Conservation (phyloP, 2,113 vertebrate species). For the Gavialis gangeticus region DNA sequence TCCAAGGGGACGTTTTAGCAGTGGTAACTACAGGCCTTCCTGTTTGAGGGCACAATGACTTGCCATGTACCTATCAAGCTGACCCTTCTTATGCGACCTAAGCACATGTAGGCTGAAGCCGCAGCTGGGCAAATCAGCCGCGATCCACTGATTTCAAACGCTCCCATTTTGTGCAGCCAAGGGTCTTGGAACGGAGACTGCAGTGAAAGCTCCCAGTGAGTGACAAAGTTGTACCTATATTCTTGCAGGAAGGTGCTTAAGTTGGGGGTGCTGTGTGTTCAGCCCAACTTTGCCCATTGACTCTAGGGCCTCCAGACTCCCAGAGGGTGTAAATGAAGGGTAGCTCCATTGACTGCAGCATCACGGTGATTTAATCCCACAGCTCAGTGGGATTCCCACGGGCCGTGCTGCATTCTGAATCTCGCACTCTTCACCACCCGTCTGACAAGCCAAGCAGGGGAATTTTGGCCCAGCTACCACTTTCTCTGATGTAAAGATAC, state of each 20-base stretch:
- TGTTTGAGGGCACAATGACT: not conserved
- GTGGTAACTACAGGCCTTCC: not conserved
- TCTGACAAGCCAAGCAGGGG: not conserved
- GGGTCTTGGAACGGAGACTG: not conserved
- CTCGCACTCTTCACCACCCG: not conserved
- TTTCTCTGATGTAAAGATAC: not conserved
- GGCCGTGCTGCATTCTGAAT: not conserved
- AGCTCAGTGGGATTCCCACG: not conserved
- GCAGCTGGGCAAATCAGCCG: not conserved
- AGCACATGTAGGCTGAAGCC: not conserved
- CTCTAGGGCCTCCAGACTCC: not conserved
- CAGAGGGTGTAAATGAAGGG: not conserved
- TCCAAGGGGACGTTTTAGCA: not conserved
- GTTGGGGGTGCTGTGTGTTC: not conserved
- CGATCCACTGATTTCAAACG: not conserved
- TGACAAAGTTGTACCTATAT: not conserved
- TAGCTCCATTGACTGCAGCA: not conserved
- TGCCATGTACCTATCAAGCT: not conserved
- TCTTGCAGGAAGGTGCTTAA: not conserved
- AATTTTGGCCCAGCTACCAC: not conserved
- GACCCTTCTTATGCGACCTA: not conserved
- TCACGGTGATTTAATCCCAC: not conserved
- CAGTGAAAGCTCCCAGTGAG: accelerated
- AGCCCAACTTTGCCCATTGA: not conserved
- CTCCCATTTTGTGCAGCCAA: not conserved